Conservation (phyloP, 2,797 vertebrate genomes). For the Spatula clypeata region DNA sequence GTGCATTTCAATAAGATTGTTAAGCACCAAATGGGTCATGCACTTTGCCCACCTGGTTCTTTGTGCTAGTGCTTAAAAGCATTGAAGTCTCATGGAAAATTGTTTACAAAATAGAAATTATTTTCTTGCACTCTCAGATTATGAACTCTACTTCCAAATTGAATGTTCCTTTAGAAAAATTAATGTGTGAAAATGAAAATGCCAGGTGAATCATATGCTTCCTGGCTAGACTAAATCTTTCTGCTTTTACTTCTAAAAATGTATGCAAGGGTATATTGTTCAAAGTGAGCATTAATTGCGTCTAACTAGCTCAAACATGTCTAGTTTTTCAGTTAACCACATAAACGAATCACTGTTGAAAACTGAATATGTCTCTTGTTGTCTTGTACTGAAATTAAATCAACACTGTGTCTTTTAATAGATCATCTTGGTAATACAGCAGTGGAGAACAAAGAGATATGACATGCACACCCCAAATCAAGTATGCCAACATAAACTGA, state of each 20-base stretch:
- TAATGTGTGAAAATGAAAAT: background rate
- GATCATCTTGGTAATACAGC: background rate
- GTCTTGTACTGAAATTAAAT: background rate
- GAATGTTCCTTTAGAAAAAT: background rate
- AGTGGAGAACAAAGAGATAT: background rate
- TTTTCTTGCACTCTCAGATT: background rate
- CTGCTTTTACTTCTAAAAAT: background rate
- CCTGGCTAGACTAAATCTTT: background rate
- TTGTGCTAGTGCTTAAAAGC: background rate
- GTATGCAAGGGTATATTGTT: background rate
- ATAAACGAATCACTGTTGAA: background rate
- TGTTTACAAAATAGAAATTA: background rate
- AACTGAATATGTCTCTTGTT: background rate
- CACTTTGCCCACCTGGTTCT: conserved; percentile 50
- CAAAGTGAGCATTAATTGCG: background rate
- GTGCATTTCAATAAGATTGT: conserved; percentile 25
- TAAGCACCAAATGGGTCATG: conserved; percentile 2
- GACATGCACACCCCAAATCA: background rate
- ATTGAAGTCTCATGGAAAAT: background rate
- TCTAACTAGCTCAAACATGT: background rate
- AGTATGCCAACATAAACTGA: background rate
- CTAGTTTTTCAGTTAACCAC: background rate
- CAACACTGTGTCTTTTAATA: background rate
- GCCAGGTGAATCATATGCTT: background rate
- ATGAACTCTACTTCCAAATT: background rate